Percentiles rank a stretch among this genome's conserved stretches.
phyloP scores from a whole-genome alignment of 2,888 invertebrate genomes.

The Schrankia costaestrigalis region DNA sequence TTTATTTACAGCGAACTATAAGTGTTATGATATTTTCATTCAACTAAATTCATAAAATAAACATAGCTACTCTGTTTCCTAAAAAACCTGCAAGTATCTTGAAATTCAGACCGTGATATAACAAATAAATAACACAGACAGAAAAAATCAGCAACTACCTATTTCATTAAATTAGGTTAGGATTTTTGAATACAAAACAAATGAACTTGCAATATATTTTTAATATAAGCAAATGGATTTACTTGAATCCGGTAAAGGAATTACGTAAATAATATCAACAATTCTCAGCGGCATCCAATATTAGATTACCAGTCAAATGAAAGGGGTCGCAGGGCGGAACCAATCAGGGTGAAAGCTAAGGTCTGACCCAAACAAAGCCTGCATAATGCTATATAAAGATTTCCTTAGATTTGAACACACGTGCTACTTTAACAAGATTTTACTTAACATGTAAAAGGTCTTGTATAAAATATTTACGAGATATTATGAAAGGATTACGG shows the following conservation, averaged over 20 bases:
- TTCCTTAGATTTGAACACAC: conserved; percentile 41
- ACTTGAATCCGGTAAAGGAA: not conserved
- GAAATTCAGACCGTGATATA: too few species aligned
- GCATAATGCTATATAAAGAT: conserved; percentile 47
- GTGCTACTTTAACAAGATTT: conserved; percentile 24
- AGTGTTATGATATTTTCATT: too few species aligned
- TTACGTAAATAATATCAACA: conserved; percentile 5
- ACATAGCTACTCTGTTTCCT: too few species aligned
- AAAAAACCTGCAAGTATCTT: too few species aligned
- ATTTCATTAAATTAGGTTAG: too few species aligned
- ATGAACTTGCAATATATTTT: not conserved
- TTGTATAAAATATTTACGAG: conserved; percentile 19
- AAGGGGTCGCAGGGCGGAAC: conserved; percentile 39
- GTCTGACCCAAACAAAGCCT: conserved; percentile 46
- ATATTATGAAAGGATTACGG: conserved; percentile 29
- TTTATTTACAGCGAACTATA: too few species aligned
- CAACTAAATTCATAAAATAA: too few species aligned
- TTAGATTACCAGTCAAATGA: conserved; percentile 25
- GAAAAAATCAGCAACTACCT: too few species aligned
- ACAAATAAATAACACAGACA: too few species aligned
- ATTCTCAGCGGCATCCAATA: conserved; percentile 8
- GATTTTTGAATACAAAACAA: not conserved
- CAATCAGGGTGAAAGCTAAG: conserved; percentile 61
- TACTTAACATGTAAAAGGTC: conserved; percentile 18
- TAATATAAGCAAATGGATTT: not conserved